Evolutionary conservation across 1,140 invertebrate genomes (phyloP).

Genomic region (Polyergus mexicanus): DNA sequence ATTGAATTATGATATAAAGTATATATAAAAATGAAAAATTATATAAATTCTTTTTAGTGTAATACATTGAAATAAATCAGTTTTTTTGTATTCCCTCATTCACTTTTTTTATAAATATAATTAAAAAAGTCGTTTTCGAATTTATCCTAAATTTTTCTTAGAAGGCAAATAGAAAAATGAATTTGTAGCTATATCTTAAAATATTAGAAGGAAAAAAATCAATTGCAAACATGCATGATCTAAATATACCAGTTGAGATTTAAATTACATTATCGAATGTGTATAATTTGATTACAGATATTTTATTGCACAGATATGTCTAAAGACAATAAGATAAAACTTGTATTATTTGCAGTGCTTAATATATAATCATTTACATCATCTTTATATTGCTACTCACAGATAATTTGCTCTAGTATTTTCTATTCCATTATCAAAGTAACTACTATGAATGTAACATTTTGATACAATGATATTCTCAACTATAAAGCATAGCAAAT

Average conservation of each 20-base stretch:
- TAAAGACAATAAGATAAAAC: conserved; percentile 78
- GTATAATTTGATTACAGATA: conserved; percentile 57
- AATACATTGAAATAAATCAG: too few species aligned
- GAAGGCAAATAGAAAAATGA: too few species aligned
- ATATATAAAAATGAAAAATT: too few species aligned
- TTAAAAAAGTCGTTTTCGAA: too few species aligned
- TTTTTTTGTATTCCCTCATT: too few species aligned
- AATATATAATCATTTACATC: conserved; percentile 65
- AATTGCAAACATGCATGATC: too few species aligned
- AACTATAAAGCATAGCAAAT: conserved; percentile 41
- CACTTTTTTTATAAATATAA: too few species aligned
- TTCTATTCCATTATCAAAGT: conserved; percentile 35
- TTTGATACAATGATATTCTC: conserved; percentile 58
- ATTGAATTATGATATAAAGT: too few species aligned
- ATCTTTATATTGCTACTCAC: conserved; percentile 72
- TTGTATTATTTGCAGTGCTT: conserved; percentile 61
- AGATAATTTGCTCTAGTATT: conserved; percentile 42
- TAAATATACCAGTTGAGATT: background rate
- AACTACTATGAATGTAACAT: conserved; percentile 57
- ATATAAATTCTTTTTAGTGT: too few species aligned
- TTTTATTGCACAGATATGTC: conserved; percentile 84
- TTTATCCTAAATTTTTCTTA: too few species aligned
- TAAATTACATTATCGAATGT: conserved; percentile 50
- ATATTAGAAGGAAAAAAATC: too few species aligned
- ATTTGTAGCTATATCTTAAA: too few species aligned